Conservation (phyloP, 1,140 invertebrate species). For the Scaptomyza pallida region DNA sequence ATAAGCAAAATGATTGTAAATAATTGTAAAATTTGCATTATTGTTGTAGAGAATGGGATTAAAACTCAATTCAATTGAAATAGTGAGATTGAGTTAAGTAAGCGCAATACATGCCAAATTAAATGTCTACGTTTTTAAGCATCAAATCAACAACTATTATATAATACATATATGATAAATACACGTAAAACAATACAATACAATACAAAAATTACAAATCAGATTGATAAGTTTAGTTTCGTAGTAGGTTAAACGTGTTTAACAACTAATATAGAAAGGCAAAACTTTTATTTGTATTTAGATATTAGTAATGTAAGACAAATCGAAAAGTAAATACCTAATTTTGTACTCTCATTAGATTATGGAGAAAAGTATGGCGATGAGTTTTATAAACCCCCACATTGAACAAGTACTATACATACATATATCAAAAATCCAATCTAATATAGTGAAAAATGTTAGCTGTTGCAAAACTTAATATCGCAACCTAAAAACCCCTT, state of each 20-base stretch:
- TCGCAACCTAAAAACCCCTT: conserved; percentile 67
- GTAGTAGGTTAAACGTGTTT: conserved; percentile 62
- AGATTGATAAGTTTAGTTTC: conserved; percentile 60
- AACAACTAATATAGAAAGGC: conserved; percentile 27
- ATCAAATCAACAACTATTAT: conserved; percentile 61
- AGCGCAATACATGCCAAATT: conserved; percentile 81
- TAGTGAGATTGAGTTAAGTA: conserved; percentile 50
- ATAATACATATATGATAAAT: conserved; percentile 42
- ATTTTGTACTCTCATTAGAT: conserved; percentile 76
- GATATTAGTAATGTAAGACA: conserved; percentile 33
- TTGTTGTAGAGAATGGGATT: conserved; percentile 42
- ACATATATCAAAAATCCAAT: conserved; percentile 65
- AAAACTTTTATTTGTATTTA: conserved; percentile 47
- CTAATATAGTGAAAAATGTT: conserved; percentile 77
- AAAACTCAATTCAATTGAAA: conserved; percentile 60
- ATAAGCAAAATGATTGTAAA: conserved; percentile 59
- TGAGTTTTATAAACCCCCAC: conserved; percentile 62
- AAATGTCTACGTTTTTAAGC: conserved; percentile 77
- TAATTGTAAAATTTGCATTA: conserved; percentile 58
- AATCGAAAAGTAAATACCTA: conserved; percentile 53
- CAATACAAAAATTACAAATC: conserved; percentile 68
- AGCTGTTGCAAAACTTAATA: conserved; percentile 61
- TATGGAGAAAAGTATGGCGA: conserved; percentile 62
- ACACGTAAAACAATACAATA: conserved; percentile 54
- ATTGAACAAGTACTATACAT: conserved; percentile 41